Percentiles rank a stretch among this genome's conserved stretches.
These are phyloP conservation scores for Lampris incognitus DNA, from an alignment of 2,113 vertebrate genomes.

Conservation along the genomic window DNA sequence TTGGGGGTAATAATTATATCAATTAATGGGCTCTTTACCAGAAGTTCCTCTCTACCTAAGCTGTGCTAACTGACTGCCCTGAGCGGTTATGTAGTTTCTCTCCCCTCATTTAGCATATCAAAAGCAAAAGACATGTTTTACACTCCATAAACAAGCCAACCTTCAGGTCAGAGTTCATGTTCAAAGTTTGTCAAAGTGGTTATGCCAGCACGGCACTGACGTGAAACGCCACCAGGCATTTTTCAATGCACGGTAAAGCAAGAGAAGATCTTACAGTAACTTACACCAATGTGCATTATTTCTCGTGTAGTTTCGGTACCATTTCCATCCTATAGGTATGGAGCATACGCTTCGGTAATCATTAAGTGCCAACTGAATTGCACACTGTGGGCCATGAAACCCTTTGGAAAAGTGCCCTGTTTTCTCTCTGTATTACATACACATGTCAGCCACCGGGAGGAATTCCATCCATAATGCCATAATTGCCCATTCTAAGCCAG, in stretches of 20 bases:
- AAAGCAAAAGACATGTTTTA: constrained; percentile 4
- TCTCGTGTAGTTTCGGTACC: too few relatives aligned
- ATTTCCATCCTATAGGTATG: not conserved
- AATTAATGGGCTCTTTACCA: constrained; percentile 40
- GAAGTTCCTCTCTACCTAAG: constrained; percentile 24
- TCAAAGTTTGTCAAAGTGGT: too few relatives aligned
- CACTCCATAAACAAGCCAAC: too few relatives aligned
- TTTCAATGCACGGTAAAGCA: too few relatives aligned
- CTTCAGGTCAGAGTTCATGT: too few relatives aligned
- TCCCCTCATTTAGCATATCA: not conserved
- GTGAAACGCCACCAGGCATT: too few relatives aligned
- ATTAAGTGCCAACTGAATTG: too few relatives aligned
- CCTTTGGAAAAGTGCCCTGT: not conserved
- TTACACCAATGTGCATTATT: too few relatives aligned
- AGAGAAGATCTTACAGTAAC: too few relatives aligned
- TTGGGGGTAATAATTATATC: constrained; percentile 65
- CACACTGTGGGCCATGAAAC: not conserved
- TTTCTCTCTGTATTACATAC: not conserved
- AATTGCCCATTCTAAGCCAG: constrained; percentile 3
- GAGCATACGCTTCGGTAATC: not conserved
- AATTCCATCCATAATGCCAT: constrained; percentile 14
- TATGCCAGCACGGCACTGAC: too few relatives aligned
- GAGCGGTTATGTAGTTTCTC: not conserved
- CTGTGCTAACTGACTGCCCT: not conserved
- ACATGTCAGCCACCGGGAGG: not conserved